Evolutionary conservation across 2,888 invertebrate species (phyloP).

Genomic region (Archips xylosteana): DNA sequence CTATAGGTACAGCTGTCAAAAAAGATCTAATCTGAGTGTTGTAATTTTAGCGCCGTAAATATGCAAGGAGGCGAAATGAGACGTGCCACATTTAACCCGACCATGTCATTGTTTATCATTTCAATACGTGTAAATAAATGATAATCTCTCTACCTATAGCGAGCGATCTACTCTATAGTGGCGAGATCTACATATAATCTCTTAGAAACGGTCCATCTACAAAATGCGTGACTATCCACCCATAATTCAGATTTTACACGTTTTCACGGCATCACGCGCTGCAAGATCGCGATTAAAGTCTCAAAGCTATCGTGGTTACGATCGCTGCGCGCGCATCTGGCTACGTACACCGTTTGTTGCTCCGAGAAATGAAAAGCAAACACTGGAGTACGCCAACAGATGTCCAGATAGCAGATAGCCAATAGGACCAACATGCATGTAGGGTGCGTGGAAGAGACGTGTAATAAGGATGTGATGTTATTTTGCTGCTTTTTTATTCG

Average conservation of each 20-base stretch:
- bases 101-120: too few relatives aligned
- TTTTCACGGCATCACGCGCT: conserved; percentile 55
- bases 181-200: not conserved
- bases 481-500: not conserved
- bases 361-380: conserved; percentile 83
- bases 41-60: too few relatives aligned
- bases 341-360: conserved; percentile 68
- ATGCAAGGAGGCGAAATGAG: too few relatives aligned
- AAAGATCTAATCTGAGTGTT: too few relatives aligned
- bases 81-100: too few relatives aligned
- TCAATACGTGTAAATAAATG: too few relatives aligned
- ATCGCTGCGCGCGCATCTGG: conserved; percentile 78
- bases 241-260: conserved; percentile 56
- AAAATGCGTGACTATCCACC: conserved; percentile 50
- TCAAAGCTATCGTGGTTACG: conserved; percentile 80
- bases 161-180: not conserved
- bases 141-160: too few relatives aligned
- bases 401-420: conserved; percentile 85
- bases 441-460: conserved; percentile 43
- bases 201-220: conserved; percentile 16
- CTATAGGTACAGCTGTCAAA: too few relatives aligned
- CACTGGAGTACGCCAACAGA: conserved; percentile 78
- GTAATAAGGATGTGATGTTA: not conserved
- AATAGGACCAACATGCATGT: conserved; percentile 67
- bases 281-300: conserved; percentile 67